Conservation (phyloP, 2,888 invertebrate genomes). For the Tipula unca region DNA sequence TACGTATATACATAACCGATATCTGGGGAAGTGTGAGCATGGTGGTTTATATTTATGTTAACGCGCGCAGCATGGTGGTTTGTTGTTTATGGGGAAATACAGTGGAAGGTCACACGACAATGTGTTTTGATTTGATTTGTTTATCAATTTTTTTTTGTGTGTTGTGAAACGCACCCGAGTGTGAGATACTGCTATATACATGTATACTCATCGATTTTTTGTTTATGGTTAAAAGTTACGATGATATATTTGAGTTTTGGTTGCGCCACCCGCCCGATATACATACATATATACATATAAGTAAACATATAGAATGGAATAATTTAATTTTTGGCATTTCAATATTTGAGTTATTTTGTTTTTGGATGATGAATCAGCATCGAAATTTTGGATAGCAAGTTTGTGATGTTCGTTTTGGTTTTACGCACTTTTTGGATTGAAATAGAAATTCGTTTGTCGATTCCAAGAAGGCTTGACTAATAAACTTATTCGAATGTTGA, state of each 20-base stretch:
- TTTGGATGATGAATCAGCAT: neutral
- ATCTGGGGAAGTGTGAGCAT: neutral
- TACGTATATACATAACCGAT: neutral
- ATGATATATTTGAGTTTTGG: neutral
- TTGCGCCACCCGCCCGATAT: neutral
- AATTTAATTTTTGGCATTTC: neutral
- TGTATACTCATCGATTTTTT: neutral
- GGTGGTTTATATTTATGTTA: neutral
- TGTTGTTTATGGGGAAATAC: neutral
- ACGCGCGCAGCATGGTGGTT: neutral
- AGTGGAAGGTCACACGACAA: neutral
- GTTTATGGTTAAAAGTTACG: neutral
- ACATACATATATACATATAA: neutral
- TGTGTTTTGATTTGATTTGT: neutral
- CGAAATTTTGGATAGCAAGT: neutral
- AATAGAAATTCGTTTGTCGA: too few relatives aligned
- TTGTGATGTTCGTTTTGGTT: neutral
- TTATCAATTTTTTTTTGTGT: neutral
- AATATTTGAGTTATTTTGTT: neutral
- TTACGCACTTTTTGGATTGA: too few relatives aligned
- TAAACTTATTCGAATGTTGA: too few relatives aligned
- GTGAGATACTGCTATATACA: neutral
- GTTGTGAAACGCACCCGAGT: neutral
- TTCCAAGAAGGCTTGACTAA: too few relatives aligned
- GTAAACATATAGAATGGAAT: neutral